Evolutionary conservation across 2,113 vertebrate genomes (phyloP).

Genomic region (Mellivora capensis): DNA sequence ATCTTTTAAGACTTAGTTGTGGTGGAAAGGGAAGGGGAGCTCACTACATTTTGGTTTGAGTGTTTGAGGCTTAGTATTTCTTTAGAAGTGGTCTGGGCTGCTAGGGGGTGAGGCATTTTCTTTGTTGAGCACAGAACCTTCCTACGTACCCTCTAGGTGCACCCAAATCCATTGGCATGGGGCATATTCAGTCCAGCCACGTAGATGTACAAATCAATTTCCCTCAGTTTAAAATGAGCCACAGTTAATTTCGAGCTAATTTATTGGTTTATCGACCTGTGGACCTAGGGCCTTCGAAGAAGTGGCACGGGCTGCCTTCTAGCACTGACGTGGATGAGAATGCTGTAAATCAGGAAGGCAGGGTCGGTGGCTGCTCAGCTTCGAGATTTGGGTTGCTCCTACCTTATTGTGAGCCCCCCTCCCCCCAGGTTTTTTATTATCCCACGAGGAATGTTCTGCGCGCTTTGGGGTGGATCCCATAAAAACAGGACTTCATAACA

Average conservation of each 20-base stretch:
- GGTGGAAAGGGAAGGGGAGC: not conserved
- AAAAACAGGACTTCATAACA: not conserved
- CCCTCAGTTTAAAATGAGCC: conserved; percentile 53
- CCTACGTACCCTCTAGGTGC: not conserved
- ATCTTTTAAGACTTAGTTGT: not conserved
- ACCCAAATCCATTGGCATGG: not conserved
- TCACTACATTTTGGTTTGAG: not conserved
- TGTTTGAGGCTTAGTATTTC: not conserved
- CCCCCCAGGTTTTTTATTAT: not conserved
- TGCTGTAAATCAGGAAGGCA: not conserved
- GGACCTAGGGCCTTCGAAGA: conserved; percentile 59
- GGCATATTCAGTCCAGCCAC: not conserved
- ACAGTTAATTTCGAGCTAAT: conserved; percentile 77
- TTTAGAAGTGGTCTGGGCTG: not conserved
- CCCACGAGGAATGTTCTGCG: not conserved
- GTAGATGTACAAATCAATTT: conserved; percentile 52
- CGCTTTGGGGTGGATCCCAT: not conserved
- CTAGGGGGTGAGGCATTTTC: not conserved
- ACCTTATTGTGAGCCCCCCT: not conserved
- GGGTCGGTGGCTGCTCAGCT: not conserved
- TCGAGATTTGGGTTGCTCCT: not conserved
- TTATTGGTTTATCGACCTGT: conserved; percentile 74
- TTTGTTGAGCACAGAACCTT: not conserved
- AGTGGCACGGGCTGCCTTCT: not conserved
- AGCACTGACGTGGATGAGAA: not conserved